Percentiles rank a stretch among this genome's conserved stretches.
These are phyloP conservation scores for Zaprionus capensis DNA, from an alignment of 1,140 invertebrate species.

Conservation along the genomic window DNA sequence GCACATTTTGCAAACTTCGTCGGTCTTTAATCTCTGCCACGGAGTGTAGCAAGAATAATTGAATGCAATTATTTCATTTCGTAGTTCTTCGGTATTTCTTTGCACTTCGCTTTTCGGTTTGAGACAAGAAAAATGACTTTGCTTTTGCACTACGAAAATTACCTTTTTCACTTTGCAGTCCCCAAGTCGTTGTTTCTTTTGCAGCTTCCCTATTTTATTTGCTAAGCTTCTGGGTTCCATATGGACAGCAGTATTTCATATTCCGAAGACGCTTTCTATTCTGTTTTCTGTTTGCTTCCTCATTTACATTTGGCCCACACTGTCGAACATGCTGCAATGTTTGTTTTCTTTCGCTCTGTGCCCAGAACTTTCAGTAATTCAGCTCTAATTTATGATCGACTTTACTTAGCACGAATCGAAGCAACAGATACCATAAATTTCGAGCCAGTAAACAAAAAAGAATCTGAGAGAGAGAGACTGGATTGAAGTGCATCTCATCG, in stretches of 20 bases:
- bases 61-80: slow-evolving; percentile 11
- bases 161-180: slow-evolving; percentile 11
- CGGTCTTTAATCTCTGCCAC: slow-evolving; percentile 6
- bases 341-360: background rate
- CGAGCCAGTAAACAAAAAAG: slow-evolving; percentile 55
- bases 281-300: slow-evolving; percentile 12
- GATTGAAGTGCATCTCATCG: slow-evolving; percentile 34
- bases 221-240: background rate
- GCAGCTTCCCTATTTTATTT: background rate
- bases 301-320: background rate
- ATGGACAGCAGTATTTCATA: slow-evolving; percentile 7
- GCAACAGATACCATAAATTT: slow-evolving; percentile 67
- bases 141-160: slow-evolving; percentile 12
- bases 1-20: background rate
- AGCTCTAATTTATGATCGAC: slow-evolving; percentile 64
- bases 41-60: slow-evolving; percentile 4
- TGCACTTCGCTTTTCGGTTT: background rate
- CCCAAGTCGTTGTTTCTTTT: background rate
- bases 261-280: slow-evolving; percentile 1
- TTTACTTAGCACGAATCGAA: slow-evolving; percentile 67
- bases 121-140: slow-evolving; percentile 8
- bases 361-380: slow-evolving; percentile 38
- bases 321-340: background rate
- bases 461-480: background rate
- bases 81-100: background rate